Evolutionary conservation across 1,140 invertebrate genomes (phyloP), one percentile per base, ranked within the genome.

Genomic region (Heliconius congener): DNA sequence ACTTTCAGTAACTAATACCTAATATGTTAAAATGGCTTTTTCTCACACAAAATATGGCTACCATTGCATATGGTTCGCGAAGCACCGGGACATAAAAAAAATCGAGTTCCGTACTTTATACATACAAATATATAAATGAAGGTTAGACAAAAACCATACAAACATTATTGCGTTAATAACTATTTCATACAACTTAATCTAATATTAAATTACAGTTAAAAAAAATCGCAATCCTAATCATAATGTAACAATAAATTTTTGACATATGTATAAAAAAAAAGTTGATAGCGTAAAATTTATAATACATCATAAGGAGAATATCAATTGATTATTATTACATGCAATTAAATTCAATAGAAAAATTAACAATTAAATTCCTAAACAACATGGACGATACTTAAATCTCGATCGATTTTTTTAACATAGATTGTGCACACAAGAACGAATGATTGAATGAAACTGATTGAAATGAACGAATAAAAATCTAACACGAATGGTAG

Each of bases 291-390:
- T 88, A 90, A 88, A 88, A 87, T 86, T 75, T 86, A 87, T 87
- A 86, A 88, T 83, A 89, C 76, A 87, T 87, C 87, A 90, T 84
- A 90, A 93, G 86, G 89, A 93, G 91, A 93, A 93, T 93, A 93
- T 93, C 92, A 93, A 91, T 92, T 82, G 73, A 90, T 85, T 82
- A 90, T 92, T 93, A 93, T 93, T 93, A 90, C 92, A 92, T 91
- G 92, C 88, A 93, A 37, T 89, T 89, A 84, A 83, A 86, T 84
- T 82, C 39, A 78, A 50, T 74, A 78, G 13, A 77, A 91, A 52
- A 88, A 89, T 90, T 90, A 92, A 91, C 86, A 88, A 91, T 86
- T 87, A 81, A 82, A 83, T 84, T 85, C 84, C 86, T 90, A 88
- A 88, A 88, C 90, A 90, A 89, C 83, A 85, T 91, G 91, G 92